A percentile compares a stretch with the other conserved stretches of the same genome.
phyloP scores from a whole-genome alignment of 1,140 invertebrate genomes.

The Amyelois transitella region DNA sequence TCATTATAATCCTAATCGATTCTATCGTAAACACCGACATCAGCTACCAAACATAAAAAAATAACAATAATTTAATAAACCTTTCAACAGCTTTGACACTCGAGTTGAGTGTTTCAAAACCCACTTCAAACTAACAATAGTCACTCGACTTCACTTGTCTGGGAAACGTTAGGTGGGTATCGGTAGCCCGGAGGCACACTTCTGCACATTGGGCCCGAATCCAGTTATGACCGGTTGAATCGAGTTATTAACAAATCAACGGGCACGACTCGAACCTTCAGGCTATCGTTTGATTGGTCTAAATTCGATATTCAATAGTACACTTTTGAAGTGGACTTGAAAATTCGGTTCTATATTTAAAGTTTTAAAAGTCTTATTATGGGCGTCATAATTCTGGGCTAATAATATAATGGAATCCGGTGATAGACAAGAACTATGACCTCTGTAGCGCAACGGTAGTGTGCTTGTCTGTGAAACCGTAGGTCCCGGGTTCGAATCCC shows the following conservation, averaged over 20 bases:
- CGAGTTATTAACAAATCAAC: not conserved
- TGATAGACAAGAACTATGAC: no score
- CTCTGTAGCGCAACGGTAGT: no score
- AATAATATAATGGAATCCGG: no score
- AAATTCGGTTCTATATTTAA: no score
- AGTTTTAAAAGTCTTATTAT: no score
- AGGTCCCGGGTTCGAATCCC: no score
- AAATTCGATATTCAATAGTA: no score
- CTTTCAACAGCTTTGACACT: not conserved
- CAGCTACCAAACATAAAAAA: not conserved
- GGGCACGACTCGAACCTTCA: not conserved
- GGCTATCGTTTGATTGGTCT: not conserved
- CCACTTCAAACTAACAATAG: slow-evolving; percentile 17
- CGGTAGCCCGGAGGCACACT: slow-evolving; percentile 21
- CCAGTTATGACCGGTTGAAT: not conserved
- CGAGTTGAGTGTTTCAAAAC: slow-evolving; percentile 16
- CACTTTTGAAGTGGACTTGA: no score
- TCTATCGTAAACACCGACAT: no score
- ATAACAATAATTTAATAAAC: not conserved
- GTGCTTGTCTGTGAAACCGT: no score
- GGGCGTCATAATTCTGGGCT: no score
- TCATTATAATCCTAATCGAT: no score
- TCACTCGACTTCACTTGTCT: slow-evolving; percentile 1
- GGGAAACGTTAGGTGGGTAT: slow-evolving; percentile 15
- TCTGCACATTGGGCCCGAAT: not conserved